phyloP scores from a whole-genome alignment of 1,140 invertebrate genomes.

The Eubasilissa regina region DNA sequence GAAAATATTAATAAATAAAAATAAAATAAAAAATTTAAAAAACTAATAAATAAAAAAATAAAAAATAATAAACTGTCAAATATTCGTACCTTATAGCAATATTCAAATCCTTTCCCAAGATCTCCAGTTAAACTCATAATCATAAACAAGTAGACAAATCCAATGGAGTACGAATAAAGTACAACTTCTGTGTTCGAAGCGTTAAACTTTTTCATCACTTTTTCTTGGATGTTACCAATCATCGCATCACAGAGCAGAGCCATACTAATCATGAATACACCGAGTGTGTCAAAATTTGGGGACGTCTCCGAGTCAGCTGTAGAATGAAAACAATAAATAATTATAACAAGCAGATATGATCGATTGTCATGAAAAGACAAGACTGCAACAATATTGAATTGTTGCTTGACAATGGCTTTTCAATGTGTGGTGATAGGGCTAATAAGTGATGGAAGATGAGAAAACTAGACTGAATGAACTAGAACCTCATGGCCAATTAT shows the following conservation, averaged over 20 bases:
- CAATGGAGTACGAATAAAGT: constrained; percentile 93
- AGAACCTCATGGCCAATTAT: too few relatives aligned
- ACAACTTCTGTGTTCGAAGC: constrained; percentile 94
- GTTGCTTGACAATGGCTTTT: too few relatives aligned
- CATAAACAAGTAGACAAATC: constrained; percentile 88
- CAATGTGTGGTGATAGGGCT: too few relatives aligned
- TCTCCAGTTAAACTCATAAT: constrained; percentile 83
- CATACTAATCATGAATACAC: constrained; percentile 89
- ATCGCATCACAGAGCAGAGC: constrained; percentile 93
- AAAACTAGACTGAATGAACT: too few relatives aligned
- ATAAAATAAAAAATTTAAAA: too few relatives aligned
- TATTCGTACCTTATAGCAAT: constrained; percentile 88
- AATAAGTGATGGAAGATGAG: too few relatives aligned
- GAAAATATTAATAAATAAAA: too few relatives aligned
- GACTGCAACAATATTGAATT: too few relatives aligned
- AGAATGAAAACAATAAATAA: constrained; percentile 56
- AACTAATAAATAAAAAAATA: too few relatives aligned
- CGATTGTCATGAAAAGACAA: too few relatives aligned
- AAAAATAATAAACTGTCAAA: too few relatives aligned
- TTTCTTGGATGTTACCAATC: constrained; percentile 97
- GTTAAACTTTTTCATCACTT: constrained; percentile 88
- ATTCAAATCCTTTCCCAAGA: constrained; percentile 81
- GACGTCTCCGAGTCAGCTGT: constrained; percentile 91
- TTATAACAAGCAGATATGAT: too few relatives aligned
- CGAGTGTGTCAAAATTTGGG: constrained; percentile 88